Evolutionary conservation across 2,888 invertebrate genomes (phyloP).

Genomic region (Perizoma affinitatum): DNA sequence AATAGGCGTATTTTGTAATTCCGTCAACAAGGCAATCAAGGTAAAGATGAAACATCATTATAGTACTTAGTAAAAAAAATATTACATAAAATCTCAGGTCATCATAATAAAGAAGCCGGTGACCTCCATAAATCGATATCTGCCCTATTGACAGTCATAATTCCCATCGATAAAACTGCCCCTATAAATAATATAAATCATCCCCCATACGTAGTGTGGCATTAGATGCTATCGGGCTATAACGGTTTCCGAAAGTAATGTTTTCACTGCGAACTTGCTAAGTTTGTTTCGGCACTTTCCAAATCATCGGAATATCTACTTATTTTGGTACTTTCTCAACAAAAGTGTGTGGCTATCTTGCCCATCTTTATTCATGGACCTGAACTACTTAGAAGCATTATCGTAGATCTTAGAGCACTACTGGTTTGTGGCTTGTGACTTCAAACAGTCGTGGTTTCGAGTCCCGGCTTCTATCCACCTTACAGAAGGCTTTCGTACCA

Average conservation of each 20-base stretch:
- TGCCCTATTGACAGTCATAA: constrained; percentile 32
- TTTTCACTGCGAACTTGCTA: constrained; percentile 52
- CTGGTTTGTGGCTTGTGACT: no score
- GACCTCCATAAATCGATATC: constrained; percentile 29
- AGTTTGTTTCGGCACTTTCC: not conserved
- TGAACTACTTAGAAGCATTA: no score
- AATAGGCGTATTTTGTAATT: no score
- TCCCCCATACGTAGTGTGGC: constrained; percentile 56
- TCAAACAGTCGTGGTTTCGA: no score
- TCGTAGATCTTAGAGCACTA: no score
- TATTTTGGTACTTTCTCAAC: not conserved
- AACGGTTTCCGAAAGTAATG: constrained; percentile 61
- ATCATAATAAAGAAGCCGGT: constrained; percentile 23
- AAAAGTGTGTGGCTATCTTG: not conserved
- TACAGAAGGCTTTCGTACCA: no score
- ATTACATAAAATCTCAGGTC: constrained; percentile 12
- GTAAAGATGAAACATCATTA: no score
- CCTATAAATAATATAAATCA: constrained; percentile 69
- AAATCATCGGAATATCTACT: not conserved
- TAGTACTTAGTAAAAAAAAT: not conserved
- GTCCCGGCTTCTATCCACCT: no score
- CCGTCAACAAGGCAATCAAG: no score
- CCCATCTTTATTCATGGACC: no score
- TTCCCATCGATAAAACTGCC: constrained; percentile 49
- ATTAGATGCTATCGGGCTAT: constrained; percentile 66